Evolutionary conservation across 2,797 vertebrate species (phyloP).

Genomic region (Varecia variegata): DNA sequence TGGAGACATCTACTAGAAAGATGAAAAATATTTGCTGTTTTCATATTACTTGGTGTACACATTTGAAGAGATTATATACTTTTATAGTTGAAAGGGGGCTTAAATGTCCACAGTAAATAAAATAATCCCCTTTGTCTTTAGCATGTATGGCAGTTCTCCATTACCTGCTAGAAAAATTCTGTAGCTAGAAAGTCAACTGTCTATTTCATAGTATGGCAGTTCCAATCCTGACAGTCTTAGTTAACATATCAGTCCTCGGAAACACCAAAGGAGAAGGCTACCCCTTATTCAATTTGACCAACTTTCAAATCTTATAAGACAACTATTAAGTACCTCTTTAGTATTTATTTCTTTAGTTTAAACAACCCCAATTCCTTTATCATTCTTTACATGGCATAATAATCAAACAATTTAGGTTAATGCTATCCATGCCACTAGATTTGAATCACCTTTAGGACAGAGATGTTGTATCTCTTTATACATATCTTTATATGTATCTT

Average conservation of each 20-base stretch:
- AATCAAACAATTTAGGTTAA: neutral
- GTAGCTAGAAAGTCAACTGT: neutral
- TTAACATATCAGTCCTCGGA: neutral
- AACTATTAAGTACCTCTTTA: neutral
- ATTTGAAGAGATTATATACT: neutral
- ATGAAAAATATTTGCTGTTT: neutral
- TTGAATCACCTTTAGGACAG: neutral
- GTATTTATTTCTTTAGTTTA: neutral
- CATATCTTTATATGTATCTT: too few species aligned
- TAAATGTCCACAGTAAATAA: neutral
- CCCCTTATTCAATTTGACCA: neutral
- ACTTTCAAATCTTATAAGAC: neutral
- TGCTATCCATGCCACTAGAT: neutral
- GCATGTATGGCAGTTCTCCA: rapidly evolving
- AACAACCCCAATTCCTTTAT: neutral
- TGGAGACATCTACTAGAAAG: neutral
- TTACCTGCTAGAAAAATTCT: neutral
- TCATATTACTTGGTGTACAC: neutral
- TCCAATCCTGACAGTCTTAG: neutral
- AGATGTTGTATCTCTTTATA: neutral
- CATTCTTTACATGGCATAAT: neutral
- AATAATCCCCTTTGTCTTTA: neutral
- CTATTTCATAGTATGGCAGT: neutral
- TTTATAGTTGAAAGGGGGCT: neutral
- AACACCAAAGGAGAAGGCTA: neutral